Conservation (phyloP, 2,113 vertebrate genomes). For the Pterocles gutturalis region DNA sequence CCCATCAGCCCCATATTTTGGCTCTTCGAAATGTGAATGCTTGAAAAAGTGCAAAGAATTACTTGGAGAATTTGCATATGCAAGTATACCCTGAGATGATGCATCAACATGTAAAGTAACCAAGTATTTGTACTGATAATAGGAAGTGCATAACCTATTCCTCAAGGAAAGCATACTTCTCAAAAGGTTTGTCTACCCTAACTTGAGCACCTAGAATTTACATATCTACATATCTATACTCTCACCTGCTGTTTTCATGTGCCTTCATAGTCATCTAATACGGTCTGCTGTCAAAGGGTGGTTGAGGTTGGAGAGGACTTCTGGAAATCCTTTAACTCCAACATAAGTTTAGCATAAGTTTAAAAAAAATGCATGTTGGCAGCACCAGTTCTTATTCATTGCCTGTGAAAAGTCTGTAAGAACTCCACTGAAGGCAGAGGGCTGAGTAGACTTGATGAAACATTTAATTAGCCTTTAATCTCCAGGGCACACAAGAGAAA, state of each 20-base stretch:
- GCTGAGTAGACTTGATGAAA: not conserved
- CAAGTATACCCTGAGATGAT: not conserved
- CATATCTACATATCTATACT: not conserved
- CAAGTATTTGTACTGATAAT: not conserved
- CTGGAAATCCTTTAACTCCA: not conserved
- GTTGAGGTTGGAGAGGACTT: not conserved
- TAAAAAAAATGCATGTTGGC: not conserved
- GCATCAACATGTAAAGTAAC: not conserved
- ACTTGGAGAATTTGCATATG: not conserved
- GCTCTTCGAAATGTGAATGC: not conserved
- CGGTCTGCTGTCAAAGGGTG: not conserved
- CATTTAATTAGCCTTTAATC: not conserved
- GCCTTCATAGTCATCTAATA: not conserved
- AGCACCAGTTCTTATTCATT: not conserved
- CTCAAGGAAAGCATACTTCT: not conserved
- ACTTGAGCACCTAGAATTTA: not conserved
- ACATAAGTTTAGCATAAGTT: not conserved
- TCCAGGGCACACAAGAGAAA: not conserved
- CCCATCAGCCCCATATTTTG: not conserved
- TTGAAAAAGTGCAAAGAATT: not conserved
- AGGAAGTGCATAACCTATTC: not conserved
- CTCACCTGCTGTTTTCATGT: not conserved
- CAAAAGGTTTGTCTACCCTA: not conserved
- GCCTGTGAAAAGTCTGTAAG: not conserved
- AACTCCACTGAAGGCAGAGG: not conserved